Evolutionary conservation across 2,113 vertebrate species (phyloP).

Genomic region (Alaudala cheleensis): DNA sequence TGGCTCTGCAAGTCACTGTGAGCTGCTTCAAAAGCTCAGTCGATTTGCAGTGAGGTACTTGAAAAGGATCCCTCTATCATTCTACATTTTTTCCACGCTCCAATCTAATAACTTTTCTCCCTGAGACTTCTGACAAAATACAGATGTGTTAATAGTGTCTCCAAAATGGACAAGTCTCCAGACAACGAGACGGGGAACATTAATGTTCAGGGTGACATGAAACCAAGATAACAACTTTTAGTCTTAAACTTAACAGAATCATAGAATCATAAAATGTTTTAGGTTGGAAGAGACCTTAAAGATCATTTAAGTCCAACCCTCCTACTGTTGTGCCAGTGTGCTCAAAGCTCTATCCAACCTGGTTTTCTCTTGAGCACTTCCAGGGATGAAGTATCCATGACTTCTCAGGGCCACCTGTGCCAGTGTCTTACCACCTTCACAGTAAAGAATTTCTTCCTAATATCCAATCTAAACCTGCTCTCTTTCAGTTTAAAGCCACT

Average conservation of each 20-base stretch:
- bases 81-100: not conserved
- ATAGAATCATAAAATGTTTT: not conserved
- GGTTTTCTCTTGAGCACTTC: not conserved
- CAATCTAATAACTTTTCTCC: not conserved
- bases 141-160: not conserved
- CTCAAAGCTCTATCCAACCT: not conserved
- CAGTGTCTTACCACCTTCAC: not conserved
- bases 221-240: not conserved
- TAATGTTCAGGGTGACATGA: not conserved
- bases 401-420: not conserved
- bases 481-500: not conserved
- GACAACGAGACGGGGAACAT: not conserved
- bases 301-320: not conserved
- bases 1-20: not conserved
- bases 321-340: not conserved
- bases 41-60: not conserved
- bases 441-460: not conserved
- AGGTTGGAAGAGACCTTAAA: not conserved
- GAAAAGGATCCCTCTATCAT: not conserved
- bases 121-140: not conserved
- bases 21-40: not conserved
- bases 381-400: not conserved
- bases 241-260: not conserved
- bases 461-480: not conserved
- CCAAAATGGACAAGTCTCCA: not conserved